phyloP scores from a whole-genome alignment of 1,140 invertebrate genomes.

The Calliphora vicina region DNA sequence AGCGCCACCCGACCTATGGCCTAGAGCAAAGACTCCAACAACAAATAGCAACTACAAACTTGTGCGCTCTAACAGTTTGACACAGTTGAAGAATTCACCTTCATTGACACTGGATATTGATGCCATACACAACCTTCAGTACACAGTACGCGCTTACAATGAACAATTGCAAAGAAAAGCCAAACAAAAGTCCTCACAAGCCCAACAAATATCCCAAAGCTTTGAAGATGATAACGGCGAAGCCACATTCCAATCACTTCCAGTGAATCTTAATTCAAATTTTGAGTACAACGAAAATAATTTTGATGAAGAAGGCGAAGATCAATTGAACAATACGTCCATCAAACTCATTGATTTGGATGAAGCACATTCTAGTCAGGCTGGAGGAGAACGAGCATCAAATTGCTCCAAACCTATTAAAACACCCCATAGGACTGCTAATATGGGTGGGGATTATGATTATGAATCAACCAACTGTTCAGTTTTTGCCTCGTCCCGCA shows the following conservation, averaged over 20 bases:
- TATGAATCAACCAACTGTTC: conserved; percentile 36
- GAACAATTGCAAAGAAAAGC: conserved; percentile 54
- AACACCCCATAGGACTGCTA: background rate
- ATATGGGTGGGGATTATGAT: background rate
- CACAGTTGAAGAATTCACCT: conserved; percentile 44
- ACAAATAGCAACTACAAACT: conserved; percentile 31
- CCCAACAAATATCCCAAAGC: background rate
- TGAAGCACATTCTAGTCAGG: conserved; percentile 36
- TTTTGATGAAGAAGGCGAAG: background rate
- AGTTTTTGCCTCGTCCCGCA: conserved; percentile 38
- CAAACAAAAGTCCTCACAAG: background rate
- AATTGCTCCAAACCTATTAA: background rate
- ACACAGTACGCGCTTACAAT: conserved; percentile 58
- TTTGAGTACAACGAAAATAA: conserved; percentile 27
- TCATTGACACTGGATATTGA: conserved; percentile 57
- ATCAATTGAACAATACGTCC: background rate
- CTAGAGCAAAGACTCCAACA: conserved; percentile 56
- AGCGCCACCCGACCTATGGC: conserved; percentile 70
- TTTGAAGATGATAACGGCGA: conserved; percentile 31
- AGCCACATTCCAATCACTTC: conserved; percentile 58
- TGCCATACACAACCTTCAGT: conserved; percentile 57
- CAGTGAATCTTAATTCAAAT: conserved; percentile 40
- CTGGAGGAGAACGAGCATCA: no score
- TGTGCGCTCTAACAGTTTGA: conserved; percentile 59
- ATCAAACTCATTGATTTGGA: conserved; percentile 50